A percentile compares a stretch with the other conserved stretches of the same genome.
phyloP scores from a whole-genome alignment of 2,797 vertebrate species.

The Chloroceryle amazona region DNA sequence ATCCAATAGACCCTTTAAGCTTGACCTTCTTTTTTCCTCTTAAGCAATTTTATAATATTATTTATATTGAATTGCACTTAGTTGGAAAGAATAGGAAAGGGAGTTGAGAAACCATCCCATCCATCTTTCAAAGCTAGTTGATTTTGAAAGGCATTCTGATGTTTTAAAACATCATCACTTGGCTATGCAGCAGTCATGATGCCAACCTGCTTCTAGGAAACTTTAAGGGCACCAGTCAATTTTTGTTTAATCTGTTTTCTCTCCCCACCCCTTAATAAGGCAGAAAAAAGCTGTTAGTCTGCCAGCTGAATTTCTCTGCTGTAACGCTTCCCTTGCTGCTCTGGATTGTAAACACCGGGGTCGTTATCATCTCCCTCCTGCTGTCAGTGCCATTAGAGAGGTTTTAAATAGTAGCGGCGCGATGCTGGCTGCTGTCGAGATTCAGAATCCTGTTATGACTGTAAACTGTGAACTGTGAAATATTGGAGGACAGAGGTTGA shows the following conservation, averaged over 20 bases:
- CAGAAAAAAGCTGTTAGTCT: not conserved
- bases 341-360: not conserved
- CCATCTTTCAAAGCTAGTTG: fast-evolving
- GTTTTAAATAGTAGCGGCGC: constrained; percentile 5
- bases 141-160: not conserved
- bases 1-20: constrained; percentile 33
- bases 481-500: not conserved
- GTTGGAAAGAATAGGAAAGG: not conserved
- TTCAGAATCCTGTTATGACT: constrained; percentile 32
- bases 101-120: not conserved
- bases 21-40: constrained; percentile 1
- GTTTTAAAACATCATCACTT: not conserved
- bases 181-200: not conserved
- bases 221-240: not conserved
- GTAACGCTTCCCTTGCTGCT: not conserved
- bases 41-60: constrained; percentile 22
- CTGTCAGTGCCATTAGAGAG: constrained; percentile 2
- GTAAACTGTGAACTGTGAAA: constrained; percentile 46
- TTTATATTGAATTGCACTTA: constrained; percentile 8
- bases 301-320: not conserved
- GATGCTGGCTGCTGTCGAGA: not conserved
- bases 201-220: not conserved
- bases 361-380: constrained; percentile 19
- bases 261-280: not conserved
- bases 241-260: not conserved